phyloP scores from a whole-genome alignment of 1,140 invertebrate species.

The Drosophila sp. region DNA sequence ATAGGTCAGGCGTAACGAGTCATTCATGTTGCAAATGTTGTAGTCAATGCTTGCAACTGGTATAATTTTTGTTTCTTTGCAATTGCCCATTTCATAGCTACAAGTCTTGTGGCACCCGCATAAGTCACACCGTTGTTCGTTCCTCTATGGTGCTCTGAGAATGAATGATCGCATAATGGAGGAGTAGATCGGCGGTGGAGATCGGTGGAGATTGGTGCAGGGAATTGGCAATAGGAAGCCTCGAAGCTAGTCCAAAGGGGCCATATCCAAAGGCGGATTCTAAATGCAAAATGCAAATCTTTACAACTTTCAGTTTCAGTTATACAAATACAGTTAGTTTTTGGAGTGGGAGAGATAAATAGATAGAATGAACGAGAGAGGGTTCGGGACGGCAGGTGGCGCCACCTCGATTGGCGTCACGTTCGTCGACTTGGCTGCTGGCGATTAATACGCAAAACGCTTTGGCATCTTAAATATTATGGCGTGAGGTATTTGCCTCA shows the following conservation, averaged over 20 bases:
- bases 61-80: conserved; percentile 48
- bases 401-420: conserved; percentile 70
- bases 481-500: conserved; percentile 61
- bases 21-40: conserved; percentile 76
- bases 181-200: no score
- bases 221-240: neutral
- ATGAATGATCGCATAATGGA: no score
- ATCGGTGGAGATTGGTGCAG: neutral
- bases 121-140: conserved; percentile 66
- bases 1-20: conserved; percentile 79
- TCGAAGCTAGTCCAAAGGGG: neutral
- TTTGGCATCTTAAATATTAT: conserved; percentile 80
- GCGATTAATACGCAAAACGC: conserved; percentile 79
- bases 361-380: neutral
- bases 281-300: conserved; percentile 43
- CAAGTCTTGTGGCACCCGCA: conserved; percentile 65
- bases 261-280: conserved; percentile 36
- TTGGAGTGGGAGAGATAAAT: neutral
- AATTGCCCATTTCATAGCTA: conserved; percentile 32
- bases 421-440: conserved; percentile 57
- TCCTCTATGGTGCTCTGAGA: neutral
- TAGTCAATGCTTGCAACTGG: conserved; percentile 60
- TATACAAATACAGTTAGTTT: neutral
- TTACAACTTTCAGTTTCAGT: conserved; percentile 51
- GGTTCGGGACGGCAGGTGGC: conserved; percentile 59